Percentiles rank a stretch among this genome's conserved stretches.
phyloP scores from a whole-genome alignment of 2,888 invertebrate species.

The Ditula angustiorana region DNA sequence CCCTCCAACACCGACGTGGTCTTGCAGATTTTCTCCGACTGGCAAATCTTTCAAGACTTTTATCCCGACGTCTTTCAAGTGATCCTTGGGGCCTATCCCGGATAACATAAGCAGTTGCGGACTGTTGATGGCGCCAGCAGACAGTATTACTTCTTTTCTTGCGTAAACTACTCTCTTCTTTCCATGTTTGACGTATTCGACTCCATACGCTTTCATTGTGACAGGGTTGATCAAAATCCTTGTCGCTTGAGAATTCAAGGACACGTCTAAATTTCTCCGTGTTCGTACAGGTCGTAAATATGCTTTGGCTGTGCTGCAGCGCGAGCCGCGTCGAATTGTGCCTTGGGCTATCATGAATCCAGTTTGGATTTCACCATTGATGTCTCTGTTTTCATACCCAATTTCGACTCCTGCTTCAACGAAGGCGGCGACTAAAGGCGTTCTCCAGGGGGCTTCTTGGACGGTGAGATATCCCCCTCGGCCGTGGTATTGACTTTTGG shows the following conservation, averaged over 20 bases:
- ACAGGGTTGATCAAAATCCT: conserved; percentile 90
- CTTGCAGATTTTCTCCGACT: conserved; percentile 94
- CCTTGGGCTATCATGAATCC: conserved; percentile 94
- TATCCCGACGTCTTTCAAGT: conserved; percentile 89
- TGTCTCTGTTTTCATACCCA: conserved; percentile 93
- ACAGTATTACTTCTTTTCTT: conserved; percentile 93
- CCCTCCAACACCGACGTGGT: conserved; percentile 95
- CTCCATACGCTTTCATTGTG: conserved; percentile 91
- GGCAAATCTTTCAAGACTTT: conserved; percentile 90
- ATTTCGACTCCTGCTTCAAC: conserved; percentile 93
- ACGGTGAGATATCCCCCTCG: conserved; percentile 91
- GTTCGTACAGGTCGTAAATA: conserved; percentile 92
- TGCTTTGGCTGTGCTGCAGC: conserved; percentile 95
- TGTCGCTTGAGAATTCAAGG: conserved; percentile 92
- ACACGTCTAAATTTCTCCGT: conserved; percentile 92
- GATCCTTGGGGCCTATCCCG: conserved; percentile 91
- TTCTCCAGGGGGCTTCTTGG: conserved; percentile 94
- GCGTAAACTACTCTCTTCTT: conserved; percentile 89
- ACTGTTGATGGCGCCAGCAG: conserved; percentile 96
- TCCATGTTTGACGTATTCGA: conserved; percentile 92
- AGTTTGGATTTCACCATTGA: conserved; percentile 92
- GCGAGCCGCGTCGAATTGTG: conserved; percentile 90
- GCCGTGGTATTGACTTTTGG: conserved; percentile 88
- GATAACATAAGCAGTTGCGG: conserved; percentile 97
- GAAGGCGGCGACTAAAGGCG: conserved; percentile 92